Conservation (phyloP, 1,140 invertebrate genomes). For the Periplaneta americana region DNA sequence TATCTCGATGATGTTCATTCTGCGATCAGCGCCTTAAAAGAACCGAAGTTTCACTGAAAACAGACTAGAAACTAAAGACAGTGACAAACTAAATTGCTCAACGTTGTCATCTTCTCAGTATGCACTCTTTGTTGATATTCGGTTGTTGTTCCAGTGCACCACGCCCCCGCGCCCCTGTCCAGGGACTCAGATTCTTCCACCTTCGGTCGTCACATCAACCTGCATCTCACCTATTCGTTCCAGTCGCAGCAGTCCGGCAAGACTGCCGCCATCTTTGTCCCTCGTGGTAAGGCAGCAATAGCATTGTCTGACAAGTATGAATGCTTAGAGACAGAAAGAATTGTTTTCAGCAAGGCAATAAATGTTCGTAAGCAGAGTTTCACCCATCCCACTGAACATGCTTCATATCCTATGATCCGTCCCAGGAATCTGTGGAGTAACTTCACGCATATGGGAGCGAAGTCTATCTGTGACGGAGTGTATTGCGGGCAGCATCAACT, state of each 20-base stretch:
- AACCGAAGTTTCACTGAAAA: no score
- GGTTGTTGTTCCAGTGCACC: constrained; percentile 14
- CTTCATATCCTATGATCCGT: not conserved
- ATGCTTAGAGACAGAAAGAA: not conserved
- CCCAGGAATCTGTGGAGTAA: no score
- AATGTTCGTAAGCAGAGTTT: not conserved
- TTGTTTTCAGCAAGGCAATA: not conserved
- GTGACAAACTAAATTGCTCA: no score
- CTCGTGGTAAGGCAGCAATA: constrained; percentile 1
- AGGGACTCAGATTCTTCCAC: constrained; percentile 9
- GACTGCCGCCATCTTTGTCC: constrained; percentile 18
- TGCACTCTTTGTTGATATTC: no score
- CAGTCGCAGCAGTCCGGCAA: constrained; percentile 56
- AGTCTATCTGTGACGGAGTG: no score
- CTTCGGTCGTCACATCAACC: constrained; percentile 73
- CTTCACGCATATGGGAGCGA: no score
- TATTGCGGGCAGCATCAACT: not conserved
- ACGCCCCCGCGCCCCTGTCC: constrained; percentile 5
- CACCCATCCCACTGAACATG: not conserved
- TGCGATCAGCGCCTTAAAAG: no score
- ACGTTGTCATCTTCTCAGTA: no score
- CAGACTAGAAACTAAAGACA: no score
- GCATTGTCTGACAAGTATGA: not conserved
- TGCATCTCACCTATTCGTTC: constrained; percentile 77
- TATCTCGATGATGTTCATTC: no score